Evolutionary conservation across 2,888 invertebrate species (phyloP), one percentile per base, ranked within the genome.

Genomic region (Drosophila hawaiiensis): DNA sequence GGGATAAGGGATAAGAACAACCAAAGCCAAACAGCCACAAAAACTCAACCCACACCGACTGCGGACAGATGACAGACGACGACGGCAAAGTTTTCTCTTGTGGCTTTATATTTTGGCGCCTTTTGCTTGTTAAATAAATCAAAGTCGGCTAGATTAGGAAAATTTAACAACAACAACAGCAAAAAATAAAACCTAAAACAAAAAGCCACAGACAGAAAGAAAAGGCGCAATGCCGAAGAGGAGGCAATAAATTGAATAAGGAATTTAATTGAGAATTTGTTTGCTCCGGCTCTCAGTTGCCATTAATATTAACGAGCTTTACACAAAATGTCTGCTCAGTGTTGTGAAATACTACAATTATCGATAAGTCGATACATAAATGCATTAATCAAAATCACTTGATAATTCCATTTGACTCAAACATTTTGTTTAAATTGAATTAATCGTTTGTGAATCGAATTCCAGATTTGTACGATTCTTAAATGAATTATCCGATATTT

Each of bases 71-170:
- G 68, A 49, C 31, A 56, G 53, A 47, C 64, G 65, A 61, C 37
- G 90, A 76, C 78, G 85, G 75, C 75, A 90, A 86, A 86, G 74
- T 90, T 85, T 88, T 56, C 70, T 69, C 70, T 56, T 73, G 66
- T 64, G 66, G 68, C 70, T 71, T 78, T 73, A 60, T 79, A 63
- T 75, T 80, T 83, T 71, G 74, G 78, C 79, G 82, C 78, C 78
- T 74, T 68, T 78, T 64, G 70, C 72, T 81, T 86, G 82, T 75
- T 74, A 84, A 85, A 85, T 85, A 85, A 85, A 90, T 85, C 90
- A 85, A 89, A 89, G 81, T 64, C 69, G 80, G 52, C 70, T 49
- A 62, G 82, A 76, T 83, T 70, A 76, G 33, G 39, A 50, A 64
- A 76, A 69, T 56, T 56, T 28, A 25, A 41, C 41, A 31, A 55